Evolutionary conservation across 2,113 vertebrate species (phyloP).

Genomic region (Daubentonia madagascariensis): DNA sequence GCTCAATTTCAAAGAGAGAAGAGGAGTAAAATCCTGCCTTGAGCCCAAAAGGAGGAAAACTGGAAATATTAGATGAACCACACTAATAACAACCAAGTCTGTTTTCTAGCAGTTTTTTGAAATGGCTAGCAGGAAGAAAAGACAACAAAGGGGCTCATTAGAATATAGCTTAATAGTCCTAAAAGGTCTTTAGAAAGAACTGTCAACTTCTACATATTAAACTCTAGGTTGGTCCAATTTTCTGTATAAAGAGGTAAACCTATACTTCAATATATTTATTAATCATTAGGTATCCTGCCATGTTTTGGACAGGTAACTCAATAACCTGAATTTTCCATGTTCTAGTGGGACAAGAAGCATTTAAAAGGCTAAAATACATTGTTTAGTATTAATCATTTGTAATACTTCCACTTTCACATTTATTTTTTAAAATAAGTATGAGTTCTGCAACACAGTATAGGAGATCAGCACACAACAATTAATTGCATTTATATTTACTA

Average conservation of each 20-base stretch:
- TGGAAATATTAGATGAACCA: constrained; percentile 20
- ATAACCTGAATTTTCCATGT: background rate
- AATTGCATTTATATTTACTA: background rate
- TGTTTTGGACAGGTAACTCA: background rate
- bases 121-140: background rate
- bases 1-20: background rate
- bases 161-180: background rate
- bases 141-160: background rate
- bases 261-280: background rate
- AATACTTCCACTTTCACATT: background rate
- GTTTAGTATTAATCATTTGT: background rate
- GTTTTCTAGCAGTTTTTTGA: background rate
- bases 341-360: background rate
- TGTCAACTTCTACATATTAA: background rate
- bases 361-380: background rate
- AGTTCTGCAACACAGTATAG: background rate
- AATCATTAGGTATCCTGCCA: background rate
- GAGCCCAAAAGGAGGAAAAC: background rate
- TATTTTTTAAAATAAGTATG: background rate
- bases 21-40: background rate
- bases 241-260: background rate
- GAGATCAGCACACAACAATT: background rate
- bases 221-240: background rate
- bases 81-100: background rate
- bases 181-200: background rate